Evolutionary conservation across 2,113 vertebrate genomes (phyloP), one percentile per base, ranked within the genome.

Genomic region (Saguinus midas): DNA sequence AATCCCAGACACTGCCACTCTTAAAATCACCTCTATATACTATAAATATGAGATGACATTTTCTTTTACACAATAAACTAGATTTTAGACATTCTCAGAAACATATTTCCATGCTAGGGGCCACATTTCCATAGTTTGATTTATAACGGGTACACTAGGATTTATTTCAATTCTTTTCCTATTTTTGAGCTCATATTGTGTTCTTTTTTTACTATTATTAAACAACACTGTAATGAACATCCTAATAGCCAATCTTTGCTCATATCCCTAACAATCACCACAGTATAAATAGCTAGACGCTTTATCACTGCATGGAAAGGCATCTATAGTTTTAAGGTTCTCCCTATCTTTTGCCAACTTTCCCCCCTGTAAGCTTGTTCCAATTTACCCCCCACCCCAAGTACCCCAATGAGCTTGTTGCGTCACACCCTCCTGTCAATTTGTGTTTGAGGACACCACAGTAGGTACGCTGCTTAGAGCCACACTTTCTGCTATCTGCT

Each of bases 31-130:
- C 8, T 6, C 43, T 27, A 20, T 10, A 18, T 4, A 23, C 25
- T 1, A 9, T 0, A 40, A 32, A 16, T 9, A 55, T 1, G 5
- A 7, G 21, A 12, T 20, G 43, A 58, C 2, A 3, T 25, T 17
- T 83, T 90, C 12, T 61, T 66, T 37, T 86, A 40, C n/a, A 80
- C 35, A 96, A 68, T 16, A 7, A 89, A 40, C 4, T 12, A 45
- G 25, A 25, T 25, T 61, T 75, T 27, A 55, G 76, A 68, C 11
- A 23, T 50, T 43, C 9, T 58, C 48, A 64, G 3, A 0, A 18
- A 61, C 3, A 3, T 2, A 27, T 9, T 40, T 35, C 21, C 7
- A 3, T 5, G 35, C 11, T 55, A 17, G 20, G 16, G 43, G 25
- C 45, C 37, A 10, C 9, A 57, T 14, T n/a, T 43, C 29, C 43